Base-by-base conservation (phyloP, 2,888 invertebrate species). In the Yponomeuta cagnagella region DNA sequence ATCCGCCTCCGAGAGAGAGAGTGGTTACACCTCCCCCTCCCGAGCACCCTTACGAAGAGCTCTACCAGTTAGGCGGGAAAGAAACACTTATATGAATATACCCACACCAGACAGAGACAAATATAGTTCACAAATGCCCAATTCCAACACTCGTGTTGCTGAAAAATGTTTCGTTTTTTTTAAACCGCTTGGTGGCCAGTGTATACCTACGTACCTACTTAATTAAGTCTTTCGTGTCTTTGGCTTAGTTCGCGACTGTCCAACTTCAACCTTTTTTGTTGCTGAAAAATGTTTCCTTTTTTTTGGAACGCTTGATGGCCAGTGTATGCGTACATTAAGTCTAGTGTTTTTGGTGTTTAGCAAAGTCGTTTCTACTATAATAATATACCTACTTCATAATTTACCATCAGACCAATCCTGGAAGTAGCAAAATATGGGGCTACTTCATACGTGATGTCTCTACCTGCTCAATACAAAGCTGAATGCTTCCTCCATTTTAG, bases 71-170 rank as follows among this genome's bases (percentile, higher is more conserved):
- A 74, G 90, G 90, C 73, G 91, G 91, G 80, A 89, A 86, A 85
- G 91, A 92, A 85, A 92, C 91, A 87, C 89, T 92, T 75, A 92
- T 90, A 80, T 89, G 87, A 78, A 79, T 80, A 75, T 63, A 23
- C 23, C n/a, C 33, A 23, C 67, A 10, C 64, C 73, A 70, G 71
- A 67, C 30, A 70, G 63, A 69, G 69, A 70, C 70, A 63, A 30
- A 43, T 37, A 68, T 33, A 70, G 48, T 43, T 63, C 63, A 12
- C 63, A 8, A 33, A 33, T 70, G 70, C 64, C 31, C 64, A 30
- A 64, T 8, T 64, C 8, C n/a, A 23, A 30, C 2, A n/a, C 1
- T 64, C 6, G 64, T 64, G 30, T 30, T 64, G 30, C 10, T 3
- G 65, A 15, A n/a, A 31, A 33, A 65, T 10, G 9, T 30, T 30